These are phyloP conservation scores for Pollachius pollachius DNA, from an alignment of 2,113 vertebrate genomes.

Conservation along the genomic window DNA sequence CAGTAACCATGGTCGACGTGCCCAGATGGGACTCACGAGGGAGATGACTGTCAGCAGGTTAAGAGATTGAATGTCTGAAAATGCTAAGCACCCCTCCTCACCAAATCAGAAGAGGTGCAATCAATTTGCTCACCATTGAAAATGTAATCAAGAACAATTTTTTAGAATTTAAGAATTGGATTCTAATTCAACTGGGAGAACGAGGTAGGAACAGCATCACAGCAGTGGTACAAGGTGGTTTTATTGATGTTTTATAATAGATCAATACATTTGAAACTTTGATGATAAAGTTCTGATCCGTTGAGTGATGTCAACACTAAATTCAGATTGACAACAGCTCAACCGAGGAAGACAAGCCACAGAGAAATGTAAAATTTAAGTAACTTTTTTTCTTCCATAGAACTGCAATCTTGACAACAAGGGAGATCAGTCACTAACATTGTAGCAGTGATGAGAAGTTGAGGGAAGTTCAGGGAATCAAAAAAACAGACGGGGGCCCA, in stretches of 20 bases:
- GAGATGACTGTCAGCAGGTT: slow-evolving; percentile 62
- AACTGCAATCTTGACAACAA: slow-evolving; percentile 16
- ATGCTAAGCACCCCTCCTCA: slow-evolving; percentile 60
- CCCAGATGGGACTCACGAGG: slow-evolving; percentile 38
- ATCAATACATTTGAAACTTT: background rate
- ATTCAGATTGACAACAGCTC: background rate
- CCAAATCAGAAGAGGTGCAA: slow-evolving; percentile 64
- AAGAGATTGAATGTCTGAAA: slow-evolving; percentile 50
- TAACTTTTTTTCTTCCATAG: background rate
- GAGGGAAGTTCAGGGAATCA: slow-evolving; percentile 22
- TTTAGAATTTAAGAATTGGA: too few relatives aligned
- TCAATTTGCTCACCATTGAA: slow-evolving; percentile 25
- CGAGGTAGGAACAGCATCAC: background rate
- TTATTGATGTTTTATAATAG: background rate
- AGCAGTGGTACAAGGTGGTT: slow-evolving; percentile 4
- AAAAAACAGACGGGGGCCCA: slow-evolving; percentile 44
- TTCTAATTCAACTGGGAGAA: too few relatives aligned
- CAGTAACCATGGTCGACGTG: slow-evolving; percentile 41
- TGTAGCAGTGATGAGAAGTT: slow-evolving; percentile 6
- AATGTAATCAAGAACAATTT: slow-evolving; percentile 29
- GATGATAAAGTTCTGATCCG: background rate
- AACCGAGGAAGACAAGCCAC: background rate
- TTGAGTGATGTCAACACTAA: background rate
- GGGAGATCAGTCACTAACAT: slow-evolving; percentile 35
- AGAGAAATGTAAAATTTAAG: background rate